Conservation (phyloP, 2,797 vertebrate species). For the Molossus molossus region DNA sequence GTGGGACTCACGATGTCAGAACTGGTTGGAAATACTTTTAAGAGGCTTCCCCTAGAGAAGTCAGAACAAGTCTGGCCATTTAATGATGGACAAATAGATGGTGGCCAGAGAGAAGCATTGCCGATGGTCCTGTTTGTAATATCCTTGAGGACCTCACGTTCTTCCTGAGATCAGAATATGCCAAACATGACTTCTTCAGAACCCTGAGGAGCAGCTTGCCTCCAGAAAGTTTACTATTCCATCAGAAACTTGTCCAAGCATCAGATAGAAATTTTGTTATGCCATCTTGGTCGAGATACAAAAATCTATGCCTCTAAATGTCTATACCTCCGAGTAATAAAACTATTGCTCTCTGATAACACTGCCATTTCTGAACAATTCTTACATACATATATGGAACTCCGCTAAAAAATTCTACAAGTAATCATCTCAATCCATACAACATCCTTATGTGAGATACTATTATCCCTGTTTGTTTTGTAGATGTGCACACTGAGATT, state of each 20-base stretch:
- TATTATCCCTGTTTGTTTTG: neutral
- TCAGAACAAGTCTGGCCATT: neutral
- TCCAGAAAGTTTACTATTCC: neutral
- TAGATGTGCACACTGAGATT: neutral
- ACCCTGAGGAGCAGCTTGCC: neutral
- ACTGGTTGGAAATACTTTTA: conserved; percentile 8
- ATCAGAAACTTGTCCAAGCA: neutral
- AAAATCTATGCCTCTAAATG: neutral
- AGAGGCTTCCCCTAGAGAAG: neutral
- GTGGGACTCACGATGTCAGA: neutral
- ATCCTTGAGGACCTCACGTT: neutral
- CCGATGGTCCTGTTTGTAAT: neutral
- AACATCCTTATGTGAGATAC: neutral
- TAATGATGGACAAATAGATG: neutral
- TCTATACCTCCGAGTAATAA: neutral
- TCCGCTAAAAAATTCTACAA: neutral
- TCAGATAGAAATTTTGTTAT: neutral
- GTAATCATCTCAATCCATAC: neutral
- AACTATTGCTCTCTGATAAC: neutral
- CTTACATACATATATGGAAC: neutral
- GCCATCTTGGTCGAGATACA: neutral
- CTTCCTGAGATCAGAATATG: neutral
- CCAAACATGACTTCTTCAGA: neutral
- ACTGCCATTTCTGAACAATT: neutral
- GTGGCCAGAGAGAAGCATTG: neutral